Conservation (phyloP, 1,140 invertebrate species). For the Elysia chlorotica region DNA sequence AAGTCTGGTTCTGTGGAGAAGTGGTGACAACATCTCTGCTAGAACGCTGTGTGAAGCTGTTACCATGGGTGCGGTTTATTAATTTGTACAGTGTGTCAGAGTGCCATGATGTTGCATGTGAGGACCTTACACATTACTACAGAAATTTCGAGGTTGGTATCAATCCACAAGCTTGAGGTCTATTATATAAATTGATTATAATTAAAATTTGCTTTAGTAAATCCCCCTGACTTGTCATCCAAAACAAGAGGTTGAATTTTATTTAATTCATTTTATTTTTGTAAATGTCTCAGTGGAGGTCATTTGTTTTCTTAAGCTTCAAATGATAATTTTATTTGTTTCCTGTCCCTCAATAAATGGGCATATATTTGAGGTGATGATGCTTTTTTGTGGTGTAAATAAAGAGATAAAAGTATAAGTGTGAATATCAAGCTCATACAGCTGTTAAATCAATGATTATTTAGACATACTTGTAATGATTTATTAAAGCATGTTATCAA, state of each 20-base stretch:
- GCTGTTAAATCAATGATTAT: background rate
- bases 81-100: constrained; percentile 64
- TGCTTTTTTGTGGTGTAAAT: background rate
- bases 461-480: too few species aligned
- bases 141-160: constrained; percentile 44
- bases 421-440: background rate
- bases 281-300: too few species aligned
- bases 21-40: constrained; percentile 62
- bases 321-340: background rate
- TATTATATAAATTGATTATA: too few species aligned
- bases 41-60: constrained; percentile 53
- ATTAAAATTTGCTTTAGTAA: too few species aligned
- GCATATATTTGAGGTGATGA: background rate
- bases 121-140: constrained; percentile 56
- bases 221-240: too few species aligned
- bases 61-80: constrained; percentile 59
- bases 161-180: too few species aligned
- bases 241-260: too few species aligned
- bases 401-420: background rate
- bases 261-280: too few species aligned
- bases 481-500: too few species aligned
- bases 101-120: constrained; percentile 61
- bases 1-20: constrained; percentile 63
- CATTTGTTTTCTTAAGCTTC: too few species aligned
- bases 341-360: background rate